Conservation (phyloP, 2,797 vertebrate species). For the Halcyon chelicuti region DNA sequence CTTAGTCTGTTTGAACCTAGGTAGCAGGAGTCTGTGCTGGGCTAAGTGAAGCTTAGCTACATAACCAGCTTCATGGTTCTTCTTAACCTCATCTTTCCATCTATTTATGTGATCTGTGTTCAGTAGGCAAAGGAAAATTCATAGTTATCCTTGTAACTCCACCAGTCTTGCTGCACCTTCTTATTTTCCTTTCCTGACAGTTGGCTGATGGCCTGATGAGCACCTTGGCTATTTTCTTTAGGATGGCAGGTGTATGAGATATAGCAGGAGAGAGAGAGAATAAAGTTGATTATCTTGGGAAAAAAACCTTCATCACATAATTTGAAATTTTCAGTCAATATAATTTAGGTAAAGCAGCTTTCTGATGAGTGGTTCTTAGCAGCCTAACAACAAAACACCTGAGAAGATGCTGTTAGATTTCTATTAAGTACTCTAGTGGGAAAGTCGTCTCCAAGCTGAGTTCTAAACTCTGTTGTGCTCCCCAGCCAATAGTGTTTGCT, state of each 20-base stretch:
- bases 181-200: background rate
- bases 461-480: background rate
- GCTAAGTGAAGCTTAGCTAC: background rate
- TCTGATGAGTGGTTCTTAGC: background rate
- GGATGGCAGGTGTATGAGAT: background rate
- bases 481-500: background rate
- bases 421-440: background rate
- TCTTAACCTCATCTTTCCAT: background rate
- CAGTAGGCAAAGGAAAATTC: background rate
- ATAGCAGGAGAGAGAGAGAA: background rate
- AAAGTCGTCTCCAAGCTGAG: background rate
- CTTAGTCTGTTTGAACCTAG: background rate
- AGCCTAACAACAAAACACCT: background rate
- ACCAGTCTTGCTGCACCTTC: background rate
- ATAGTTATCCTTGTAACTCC: background rate
- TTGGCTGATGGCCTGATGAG: background rate
- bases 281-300: background rate
- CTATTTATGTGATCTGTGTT: background rate
- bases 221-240: background rate
- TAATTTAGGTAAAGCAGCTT: background rate
- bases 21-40: fast-evolving
- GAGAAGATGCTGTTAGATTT: background rate
- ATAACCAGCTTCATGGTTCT: background rate
- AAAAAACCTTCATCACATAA: background rate
- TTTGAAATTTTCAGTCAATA: background rate